Evolutionary conservation across 2,888 invertebrate species (phyloP).

Genomic region (Nomada fucata): DNA sequence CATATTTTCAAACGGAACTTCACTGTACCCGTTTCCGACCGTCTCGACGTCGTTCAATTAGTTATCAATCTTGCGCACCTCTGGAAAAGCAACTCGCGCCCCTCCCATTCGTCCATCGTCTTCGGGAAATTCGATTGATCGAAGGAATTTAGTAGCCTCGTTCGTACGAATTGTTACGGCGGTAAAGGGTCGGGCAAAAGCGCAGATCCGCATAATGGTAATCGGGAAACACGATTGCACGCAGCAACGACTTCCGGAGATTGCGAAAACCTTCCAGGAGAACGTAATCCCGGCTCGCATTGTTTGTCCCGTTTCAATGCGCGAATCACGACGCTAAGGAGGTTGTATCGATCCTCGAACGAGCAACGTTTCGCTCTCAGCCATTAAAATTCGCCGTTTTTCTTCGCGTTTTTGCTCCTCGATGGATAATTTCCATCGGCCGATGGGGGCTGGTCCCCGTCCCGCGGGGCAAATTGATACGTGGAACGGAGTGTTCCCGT

Average conservation of each 20-base stretch:
- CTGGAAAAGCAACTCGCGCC: background rate
- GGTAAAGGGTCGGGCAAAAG: background rate
- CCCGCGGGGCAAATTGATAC: background rate
- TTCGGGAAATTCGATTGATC: too few relatives aligned
- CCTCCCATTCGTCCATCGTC: background rate
- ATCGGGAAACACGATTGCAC: background rate
- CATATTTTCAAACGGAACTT: conserved; percentile 16
- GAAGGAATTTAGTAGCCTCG: too few relatives aligned
- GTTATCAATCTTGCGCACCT: background rate
- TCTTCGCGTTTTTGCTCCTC: background rate
- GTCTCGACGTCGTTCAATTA: background rate
- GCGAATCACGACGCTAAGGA: conserved; percentile 20
- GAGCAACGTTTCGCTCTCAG: conserved; percentile 2
- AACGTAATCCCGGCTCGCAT: conserved; percentile 1
- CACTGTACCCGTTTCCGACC: conserved; percentile 12
- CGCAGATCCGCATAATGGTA: conserved; percentile 6
- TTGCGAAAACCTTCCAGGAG: background rate
- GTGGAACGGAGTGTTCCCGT: background rate
- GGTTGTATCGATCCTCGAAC: conserved; percentile 33
- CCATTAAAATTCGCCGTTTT: background rate
- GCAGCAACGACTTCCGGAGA: background rate
- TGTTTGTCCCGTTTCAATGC: conserved; percentile 32
- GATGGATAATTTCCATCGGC: conserved; percentile 20
- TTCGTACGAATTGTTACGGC: too few relatives aligned
- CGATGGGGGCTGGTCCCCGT: background rate